Evolutionary conservation across 2,888 invertebrate genomes (phyloP), one percentile per base, ranked within the genome.

Genomic region (Neoscelio sp.): DNA sequence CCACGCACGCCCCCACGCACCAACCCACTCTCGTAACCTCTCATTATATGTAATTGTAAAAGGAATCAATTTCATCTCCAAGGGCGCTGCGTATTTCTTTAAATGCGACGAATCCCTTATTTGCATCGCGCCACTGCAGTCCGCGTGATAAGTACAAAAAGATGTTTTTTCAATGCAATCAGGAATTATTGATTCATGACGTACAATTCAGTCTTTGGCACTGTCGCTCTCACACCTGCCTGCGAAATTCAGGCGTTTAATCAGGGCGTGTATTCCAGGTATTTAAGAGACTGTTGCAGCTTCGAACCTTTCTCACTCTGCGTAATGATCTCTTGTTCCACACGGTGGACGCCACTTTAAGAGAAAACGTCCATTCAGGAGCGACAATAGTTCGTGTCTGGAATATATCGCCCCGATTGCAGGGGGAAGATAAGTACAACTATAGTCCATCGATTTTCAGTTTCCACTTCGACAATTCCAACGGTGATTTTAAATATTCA

Each of bases 281-380:
- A 85, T 86, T 88, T 87, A 87, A 87, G 86, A 86, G 88, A 88
- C 87, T 82, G 84, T 80, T 79, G 68, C 79, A 82, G 75, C 83
- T 82, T 80, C 80, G 80, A 62, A 79, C 82, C 84, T 85, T 87
- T 86, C 86, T 87, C 73, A 75, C 71, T 80, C 82, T 67, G 82
- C 80, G 86, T 88, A 88, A 87, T 87, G 88, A 89, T 88, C 88
- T 88, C 88, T 89, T 89, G 89, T 88, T 89, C 86, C 87, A 60
- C 77, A 82, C 83, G 82, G 80, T 83, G 80, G 54, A 80, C 70
- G 84, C 84, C 83, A 87, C 86, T 87, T 86, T 85, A 86, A 86
- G 85, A 84, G 85, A 85, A 86, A 86, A 85, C 86, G 85, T 87
- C 87, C 85, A 87, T 87, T 88, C 86, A 86, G 80, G 79, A 78